Base-by-base conservation (phyloP, 2,113 vertebrate species). In the Eptesicus fuscus region DNA sequence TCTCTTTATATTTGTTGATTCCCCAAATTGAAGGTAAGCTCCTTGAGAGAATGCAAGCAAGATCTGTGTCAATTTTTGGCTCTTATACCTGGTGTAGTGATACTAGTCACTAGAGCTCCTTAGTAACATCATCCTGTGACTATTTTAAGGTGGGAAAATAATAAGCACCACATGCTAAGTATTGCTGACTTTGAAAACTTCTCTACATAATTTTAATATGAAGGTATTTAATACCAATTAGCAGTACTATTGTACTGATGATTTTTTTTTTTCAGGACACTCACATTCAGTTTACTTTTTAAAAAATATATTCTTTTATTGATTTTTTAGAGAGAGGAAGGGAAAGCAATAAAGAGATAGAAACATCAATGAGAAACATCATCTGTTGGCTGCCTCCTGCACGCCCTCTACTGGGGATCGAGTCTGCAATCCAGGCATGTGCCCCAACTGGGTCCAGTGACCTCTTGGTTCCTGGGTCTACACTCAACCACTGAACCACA, bases 131-230 rank as follows among this genome's bases (percentile, higher is more conserved):
- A 89, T 7, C 87, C 8, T 61, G 2, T 12, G 67, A 92, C 49
- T 35, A 65, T 25, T 83, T 94, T 91, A 82, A 79, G 74, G 47
- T 37, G 82, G 56, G 77, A 94, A 96, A 91, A 91, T 80, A 30
- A 42, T 20, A 71, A 35, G 23, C 4, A 74, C 49, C 71, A 77
- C 35, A 92, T 49, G 59, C 40, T 88, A 79, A 79, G 18, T 49
- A 88, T 0, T 67, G 32, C 17, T 78, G 40, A 85, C 53, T 88
- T 77, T 91, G 37, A 84, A 94, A 92, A 69, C 3, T 14, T 71
- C 53, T 74, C 63, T 84, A 28, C 87, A 65, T 83, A 56, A 87
- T 61, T 95, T 84, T 42, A 85, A 79, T n/a, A 74, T 69, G 30
- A 83, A 84, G 53, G 47, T 25, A 16, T 4, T 95, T 56, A 90